Evolutionary conservation across 2,113 vertebrate species (phyloP), one percentile per base, ranked within the genome.

Genomic region (Nycticebus coucang): DNA sequence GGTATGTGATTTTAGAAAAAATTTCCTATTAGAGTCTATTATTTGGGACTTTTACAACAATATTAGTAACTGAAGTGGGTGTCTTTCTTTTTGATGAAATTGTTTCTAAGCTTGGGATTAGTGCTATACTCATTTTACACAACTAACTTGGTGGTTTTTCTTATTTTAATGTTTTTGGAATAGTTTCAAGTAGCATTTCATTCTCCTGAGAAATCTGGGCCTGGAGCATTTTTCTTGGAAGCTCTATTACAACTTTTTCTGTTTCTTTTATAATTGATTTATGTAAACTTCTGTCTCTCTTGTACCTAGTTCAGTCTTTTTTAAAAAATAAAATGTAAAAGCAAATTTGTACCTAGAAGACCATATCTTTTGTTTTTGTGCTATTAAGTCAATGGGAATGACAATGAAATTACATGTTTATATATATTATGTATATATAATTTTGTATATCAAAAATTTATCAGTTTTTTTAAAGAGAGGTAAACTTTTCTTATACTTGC

Each of bases 361-460:
- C 13, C 1, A 1, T 89, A 59, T 84, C 55, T 88, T 81, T 62
- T 94, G 41, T 94, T 77, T 92, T 92, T 72, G 26, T 66, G 45
- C 79, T 85, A 4, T 75, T 75, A 50, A 84, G 33, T 66, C 37
- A 87, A 26, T 87, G 60, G 37, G 22, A 88, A 91, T 92, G 72
- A 89, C 91, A 84, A 45, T 79, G 12, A 94, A 84, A 33, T 83
- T 78, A 78, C 0, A 68, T 82, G 30, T 35, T 60, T 83, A 59
- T 0, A 12, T 88, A 83, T 64, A 83, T 91, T 91, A 71, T 69
- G 11, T 88, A 55, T 71, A 91, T 41, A 60, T 30, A 87, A 41
- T n/a, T n/a, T n/a, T n/a, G n/a, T n/a, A 71, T 28, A 60, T 83
- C 28, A 94, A 74, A 75, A 96, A 69, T 87, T 45, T 83, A 41